Evolutionary conservation across 2,113 vertebrate species (phyloP), one percentile per base, ranked within the genome.

Genomic region (Castor canadensis): DNA sequence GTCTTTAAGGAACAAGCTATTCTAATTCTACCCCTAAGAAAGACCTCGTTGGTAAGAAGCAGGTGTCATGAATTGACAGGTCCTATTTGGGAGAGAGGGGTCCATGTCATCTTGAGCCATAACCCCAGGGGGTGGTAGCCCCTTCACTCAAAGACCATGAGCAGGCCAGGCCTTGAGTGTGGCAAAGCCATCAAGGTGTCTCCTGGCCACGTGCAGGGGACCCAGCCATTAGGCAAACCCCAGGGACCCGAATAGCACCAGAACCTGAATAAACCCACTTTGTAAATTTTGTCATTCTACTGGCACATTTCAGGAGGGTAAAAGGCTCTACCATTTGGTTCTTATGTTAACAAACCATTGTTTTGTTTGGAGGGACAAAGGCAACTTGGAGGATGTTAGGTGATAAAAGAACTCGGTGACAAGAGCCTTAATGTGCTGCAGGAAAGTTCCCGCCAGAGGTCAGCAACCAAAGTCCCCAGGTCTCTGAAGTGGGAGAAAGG

Each of bases 31-130:
- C 62, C 45, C 26, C 71, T 35, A 12, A 40, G 58, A 22, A n/a
- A 20, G 45, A 26, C 9, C 16, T 47, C 60, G 19, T 49, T 8
- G 3, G 26, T 6, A 35, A 60, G 69, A 17, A 10, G 20, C 52
- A 0, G 32, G 5, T 43, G n/a, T 49, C 5, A 11, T 0, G 38
- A 58, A 35, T 2, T 2, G 20, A 11, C 13, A 9, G 54, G 26
- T 56, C 12, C 20, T 17, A 2, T 30, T 47, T 35, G 76, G 4
- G 22, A 38, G 49, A 52, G 43, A 72, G 43, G 54, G 32, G 13
- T 43, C 35, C 54, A 72, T 15, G 52, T 38, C 73, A 8, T 67
- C 73, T 32, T 58, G 62, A 38, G 56, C 30, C 16, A 35, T 24
- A n/a, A 3, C 19, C 49, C 32, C 38, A 47, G 47, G 20, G 60